A percentile compares a stretch with the other conserved stretches of the same genome.
Evolutionary conservation across 2,113 vertebrate species (phyloP).

Genomic region (Bettongia penicillata): DNA sequence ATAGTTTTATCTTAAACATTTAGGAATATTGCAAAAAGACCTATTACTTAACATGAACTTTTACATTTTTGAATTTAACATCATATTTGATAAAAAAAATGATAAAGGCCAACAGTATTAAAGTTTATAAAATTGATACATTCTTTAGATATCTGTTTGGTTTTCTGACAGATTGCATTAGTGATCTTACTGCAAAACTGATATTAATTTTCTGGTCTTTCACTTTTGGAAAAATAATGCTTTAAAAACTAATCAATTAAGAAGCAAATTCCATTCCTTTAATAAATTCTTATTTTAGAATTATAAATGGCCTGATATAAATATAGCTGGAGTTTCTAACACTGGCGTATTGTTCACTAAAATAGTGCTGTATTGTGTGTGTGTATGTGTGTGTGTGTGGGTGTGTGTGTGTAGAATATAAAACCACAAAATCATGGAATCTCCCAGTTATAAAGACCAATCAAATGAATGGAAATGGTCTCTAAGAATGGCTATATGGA

Average conservation of each 20-base stretch:
- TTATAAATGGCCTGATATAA: conserved; percentile 27
- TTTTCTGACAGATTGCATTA: neutral
- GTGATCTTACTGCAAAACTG: conserved; percentile 20
- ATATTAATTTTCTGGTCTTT: conserved; percentile 21
- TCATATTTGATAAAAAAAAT: neutral
- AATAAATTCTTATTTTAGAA: conserved; percentile 24
- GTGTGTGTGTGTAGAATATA: conserved; percentile 45
- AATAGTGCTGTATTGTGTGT: neutral
- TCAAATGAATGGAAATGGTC: conserved; percentile 44
- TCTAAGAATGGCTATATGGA: conserved; percentile 64
- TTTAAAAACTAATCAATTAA: conserved; percentile 30
- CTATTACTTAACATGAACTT: neutral
- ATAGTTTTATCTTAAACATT: neutral
- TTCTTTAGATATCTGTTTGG: neutral
- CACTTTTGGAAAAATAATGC: conserved; percentile 38
- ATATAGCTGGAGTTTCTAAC: conserved; percentile 52
- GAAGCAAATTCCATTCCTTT: conserved; percentile 50
- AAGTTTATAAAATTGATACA: conserved; percentile 34
- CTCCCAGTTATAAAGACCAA: conserved; percentile 8
- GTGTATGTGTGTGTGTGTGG: neutral
- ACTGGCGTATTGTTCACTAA: conserved; percentile 51
- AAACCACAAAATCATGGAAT: neutral
- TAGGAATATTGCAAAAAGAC: neutral
- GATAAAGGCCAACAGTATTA: conserved; percentile 9
- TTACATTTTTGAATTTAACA: neutral